Evolutionary conservation across 2,797 vertebrate genomes (phyloP).

Genomic region (Pangasius mekongensis): DNA sequence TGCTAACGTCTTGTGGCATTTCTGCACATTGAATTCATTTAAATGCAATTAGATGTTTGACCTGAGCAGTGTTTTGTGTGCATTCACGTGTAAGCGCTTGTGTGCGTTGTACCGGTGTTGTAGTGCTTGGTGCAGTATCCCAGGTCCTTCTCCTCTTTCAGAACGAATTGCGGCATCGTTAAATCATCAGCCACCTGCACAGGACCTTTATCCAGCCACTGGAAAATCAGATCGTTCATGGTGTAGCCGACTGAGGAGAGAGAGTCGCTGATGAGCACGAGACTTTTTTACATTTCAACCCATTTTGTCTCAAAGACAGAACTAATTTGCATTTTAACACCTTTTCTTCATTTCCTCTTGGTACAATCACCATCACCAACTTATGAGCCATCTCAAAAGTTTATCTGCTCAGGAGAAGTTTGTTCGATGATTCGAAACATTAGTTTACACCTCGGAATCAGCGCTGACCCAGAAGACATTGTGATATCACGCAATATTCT

Average conservation of each 20-base stretch:
- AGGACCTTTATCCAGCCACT: slow-evolving; percentile 90
- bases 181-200: slow-evolving; percentile 93
- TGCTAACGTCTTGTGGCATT: background rate
- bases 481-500: background rate
- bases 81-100: background rate
- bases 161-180: slow-evolving; percentile 90
- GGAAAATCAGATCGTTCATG: slow-evolving; percentile 94
- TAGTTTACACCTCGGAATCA: background rate
- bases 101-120: slow-evolving; percentile 84
- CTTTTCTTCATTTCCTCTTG: background rate
- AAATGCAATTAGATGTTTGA: background rate
- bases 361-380: background rate
- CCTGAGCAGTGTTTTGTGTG: background rate
- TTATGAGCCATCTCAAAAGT: background rate
- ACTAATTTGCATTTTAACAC: background rate
- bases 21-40: background rate
- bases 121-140: slow-evolving; percentile 95
- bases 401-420: background rate
- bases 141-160: slow-evolving; percentile 89
- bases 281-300: background rate
- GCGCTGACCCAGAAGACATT: background rate
- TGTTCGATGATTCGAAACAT: background rate
- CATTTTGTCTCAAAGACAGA: background rate
- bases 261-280: background rate
- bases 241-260: slow-evolving; percentile 87